Percentiles rank a stretch among this genome's conserved stretches.
phyloP scores from a whole-genome alignment of 92 coral and sea anemone genomes.

The Porites lobata region DNA sequence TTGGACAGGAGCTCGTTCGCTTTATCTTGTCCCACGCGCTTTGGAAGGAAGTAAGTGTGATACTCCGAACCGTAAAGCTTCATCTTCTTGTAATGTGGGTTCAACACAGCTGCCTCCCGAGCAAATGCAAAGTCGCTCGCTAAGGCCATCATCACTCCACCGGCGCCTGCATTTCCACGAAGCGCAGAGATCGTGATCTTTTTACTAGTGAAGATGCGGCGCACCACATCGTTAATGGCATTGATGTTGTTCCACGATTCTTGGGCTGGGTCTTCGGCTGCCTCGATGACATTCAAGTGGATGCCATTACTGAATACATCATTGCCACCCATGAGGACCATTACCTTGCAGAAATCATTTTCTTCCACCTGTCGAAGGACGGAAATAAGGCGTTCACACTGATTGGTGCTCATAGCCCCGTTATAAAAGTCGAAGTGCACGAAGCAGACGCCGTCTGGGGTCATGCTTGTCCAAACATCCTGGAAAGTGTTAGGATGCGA shows the following conservation, averaged over 20 bases:
- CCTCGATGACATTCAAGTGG: slow-evolving; percentile 77
- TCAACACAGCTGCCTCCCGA: slow-evolving; percentile 82
- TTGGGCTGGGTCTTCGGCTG: slow-evolving; percentile 59
- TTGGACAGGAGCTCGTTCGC: slow-evolving; percentile 51
- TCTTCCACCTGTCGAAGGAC: slow-evolving; percentile 58
- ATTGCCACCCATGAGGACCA: slow-evolving; percentile 79
- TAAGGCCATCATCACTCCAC: slow-evolving; percentile 87
- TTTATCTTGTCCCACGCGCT: slow-evolving; percentile 66
- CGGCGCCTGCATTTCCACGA: slow-evolving; percentile 89
- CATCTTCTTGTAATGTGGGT: slow-evolving; percentile 85
- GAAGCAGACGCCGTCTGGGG: slow-evolving; percentile 80
- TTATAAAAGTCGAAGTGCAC: slow-evolving; percentile 82
- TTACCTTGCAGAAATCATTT: slow-evolving; percentile 70
- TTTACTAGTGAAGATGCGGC: slow-evolving; percentile 70
- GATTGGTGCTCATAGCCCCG: slow-evolving; percentile 87
- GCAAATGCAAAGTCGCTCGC: slow-evolving; percentile 82
- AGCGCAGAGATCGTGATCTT: slow-evolving; percentile 79
- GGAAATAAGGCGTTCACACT: slow-evolving; percentile 65
- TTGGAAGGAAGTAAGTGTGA: slow-evolving; percentile 79
- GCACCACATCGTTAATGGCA: slow-evolving; percentile 81
- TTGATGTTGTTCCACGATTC: slow-evolving; percentile 86
- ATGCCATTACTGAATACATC: slow-evolving; percentile 88
- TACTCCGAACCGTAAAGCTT: slow-evolving; percentile 82
- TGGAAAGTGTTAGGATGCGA: slow-evolving; percentile 62
- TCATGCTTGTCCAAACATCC: slow-evolving; percentile 82